Percentiles rank a stretch among this genome's conserved stretches.
Evolutionary conservation across 37 sponge, comb jelly and placozoan species (phyloP).

Genomic region (Crambe crambe): DNA sequence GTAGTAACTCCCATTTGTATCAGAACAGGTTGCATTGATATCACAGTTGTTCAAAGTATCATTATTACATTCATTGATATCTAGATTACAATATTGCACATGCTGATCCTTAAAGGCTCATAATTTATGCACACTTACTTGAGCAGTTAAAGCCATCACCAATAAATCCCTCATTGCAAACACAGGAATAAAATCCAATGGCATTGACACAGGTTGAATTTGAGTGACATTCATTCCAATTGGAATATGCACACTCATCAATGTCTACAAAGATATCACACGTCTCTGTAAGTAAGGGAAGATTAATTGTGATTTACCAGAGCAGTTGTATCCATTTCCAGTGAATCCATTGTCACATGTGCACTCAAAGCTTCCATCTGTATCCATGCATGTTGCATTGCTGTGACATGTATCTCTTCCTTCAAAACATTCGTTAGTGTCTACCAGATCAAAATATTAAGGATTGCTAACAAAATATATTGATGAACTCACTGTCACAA

Average conservation of each 20-base stretch:
- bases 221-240: neutral
- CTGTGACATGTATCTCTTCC: no score
- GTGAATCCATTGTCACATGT: no score
- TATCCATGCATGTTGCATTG: no score
- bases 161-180: slow-evolving; percentile 28
- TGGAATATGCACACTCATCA: slow-evolving; percentile 29
- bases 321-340: no score
- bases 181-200: slow-evolving; percentile 36
- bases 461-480: no score
- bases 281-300: no score
- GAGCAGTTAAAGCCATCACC: slow-evolving; percentile 40
- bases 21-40: slow-evolving; percentile 11
- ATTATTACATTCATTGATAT: slow-evolving; percentile 40
- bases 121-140: neutral
- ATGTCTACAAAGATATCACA: slow-evolving; percentile 13
- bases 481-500: slow-evolving; percentile 15
- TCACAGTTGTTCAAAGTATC: neutral
- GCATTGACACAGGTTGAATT: slow-evolving; percentile 35
- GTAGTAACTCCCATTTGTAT: slow-evolving; percentile 8
- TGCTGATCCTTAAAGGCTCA: neutral
- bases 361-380: no score
- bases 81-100: neutral
- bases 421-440: neutral
- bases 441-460: neutral
- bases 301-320: no score